Evolutionary conservation across 2,797 vertebrate genomes (phyloP), one percentile per base, ranked within the genome.

Genomic region (Anableps anableps): DNA sequence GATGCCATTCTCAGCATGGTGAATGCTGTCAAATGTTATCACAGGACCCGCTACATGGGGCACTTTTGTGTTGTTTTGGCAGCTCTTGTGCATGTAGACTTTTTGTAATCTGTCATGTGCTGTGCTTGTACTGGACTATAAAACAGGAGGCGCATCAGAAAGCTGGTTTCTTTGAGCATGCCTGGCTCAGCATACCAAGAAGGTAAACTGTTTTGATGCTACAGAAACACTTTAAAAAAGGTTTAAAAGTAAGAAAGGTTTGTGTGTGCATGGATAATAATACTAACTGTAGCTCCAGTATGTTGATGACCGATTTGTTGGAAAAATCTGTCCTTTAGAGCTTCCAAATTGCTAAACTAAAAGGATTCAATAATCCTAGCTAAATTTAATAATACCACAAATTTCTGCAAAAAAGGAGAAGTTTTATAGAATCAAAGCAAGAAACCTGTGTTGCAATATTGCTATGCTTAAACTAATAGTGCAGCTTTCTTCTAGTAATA

Each of bases 91-190:
- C 34, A 38, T 36, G 34, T 34, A 64, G 62, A 36, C 62, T 21
- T 64, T 64, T 36, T 64, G 31, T 64, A 64, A 64, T 64, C 31
- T 64, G 60, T 64, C 34, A 64, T 64, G 17, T 34, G 34, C 62
- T 64, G 6, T 64, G 34, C 60, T 64, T 19, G 48, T 13, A 48
- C 9, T 48, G 47, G 5, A 48, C 16, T 62, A 13, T 64, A 64
- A 36, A 64, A 36, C 62, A 36, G 36, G 14, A 10, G 34, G 34
- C 8, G 60, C 29, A 34, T 64, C 31, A 0, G 60, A 26, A 31
- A 29, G 29, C 34, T 64, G 62, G 34, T 38, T 64, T 36, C 34
- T 38, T 38, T 10, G 9, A 13, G 36, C 36, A 68, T 68, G 64
- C 36, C 36, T 41, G 34, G 5, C 64, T 23, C 1, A 38, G 36